These are phyloP conservation scores for Macrophya annulata DNA, from an alignment of 2,888 invertebrate genomes.

Conservation along the genomic window DNA sequence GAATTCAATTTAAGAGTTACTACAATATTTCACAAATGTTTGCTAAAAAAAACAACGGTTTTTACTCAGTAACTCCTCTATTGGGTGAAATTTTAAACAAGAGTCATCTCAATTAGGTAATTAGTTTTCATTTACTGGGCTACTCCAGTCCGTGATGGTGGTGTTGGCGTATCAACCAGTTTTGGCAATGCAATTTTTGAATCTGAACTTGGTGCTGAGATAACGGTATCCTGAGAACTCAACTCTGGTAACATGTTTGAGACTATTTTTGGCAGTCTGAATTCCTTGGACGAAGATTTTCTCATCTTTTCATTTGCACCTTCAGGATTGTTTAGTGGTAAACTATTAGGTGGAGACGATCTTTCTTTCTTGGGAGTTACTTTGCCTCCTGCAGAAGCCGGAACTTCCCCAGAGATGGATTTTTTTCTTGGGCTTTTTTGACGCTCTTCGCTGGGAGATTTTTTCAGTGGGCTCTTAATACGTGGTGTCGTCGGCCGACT, in stretches of 20 bases:
- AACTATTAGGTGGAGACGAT: slow-evolving; percentile 60
- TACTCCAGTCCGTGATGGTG: slow-evolving; percentile 61
- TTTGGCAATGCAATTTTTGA: slow-evolving; percentile 68
- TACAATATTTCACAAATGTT: too few relatives aligned
- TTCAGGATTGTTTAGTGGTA: slow-evolving; percentile 63
- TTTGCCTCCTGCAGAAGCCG: slow-evolving; percentile 16
- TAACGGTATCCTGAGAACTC: slow-evolving; percentile 38
- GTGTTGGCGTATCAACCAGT: slow-evolving; percentile 65
- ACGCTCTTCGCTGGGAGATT: slow-evolving; percentile 26
- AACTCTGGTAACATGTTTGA: slow-evolving; percentile 59
- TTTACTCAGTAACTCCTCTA: not conserved
- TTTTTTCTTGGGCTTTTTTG: slow-evolving; percentile 44
- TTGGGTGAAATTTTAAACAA: not conserved
- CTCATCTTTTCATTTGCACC: slow-evolving; percentile 58
- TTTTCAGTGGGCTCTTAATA: slow-evolving; percentile 32
- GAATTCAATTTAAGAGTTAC: not conserved
- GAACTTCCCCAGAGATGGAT: slow-evolving; percentile 15
- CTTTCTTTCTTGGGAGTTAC: slow-evolving; percentile 37
- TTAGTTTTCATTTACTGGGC: slow-evolving; percentile 43
- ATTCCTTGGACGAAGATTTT: slow-evolving; percentile 66
- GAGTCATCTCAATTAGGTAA: not conserved
- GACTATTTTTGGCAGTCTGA: slow-evolving; percentile 68
- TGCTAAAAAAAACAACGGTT: not conserved
- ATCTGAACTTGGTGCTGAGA: slow-evolving; percentile 35
- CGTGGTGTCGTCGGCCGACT: slow-evolving; percentile 58